Conservation (phyloP, 2,888 invertebrate species). For the Aspidiotus destructor region DNA sequence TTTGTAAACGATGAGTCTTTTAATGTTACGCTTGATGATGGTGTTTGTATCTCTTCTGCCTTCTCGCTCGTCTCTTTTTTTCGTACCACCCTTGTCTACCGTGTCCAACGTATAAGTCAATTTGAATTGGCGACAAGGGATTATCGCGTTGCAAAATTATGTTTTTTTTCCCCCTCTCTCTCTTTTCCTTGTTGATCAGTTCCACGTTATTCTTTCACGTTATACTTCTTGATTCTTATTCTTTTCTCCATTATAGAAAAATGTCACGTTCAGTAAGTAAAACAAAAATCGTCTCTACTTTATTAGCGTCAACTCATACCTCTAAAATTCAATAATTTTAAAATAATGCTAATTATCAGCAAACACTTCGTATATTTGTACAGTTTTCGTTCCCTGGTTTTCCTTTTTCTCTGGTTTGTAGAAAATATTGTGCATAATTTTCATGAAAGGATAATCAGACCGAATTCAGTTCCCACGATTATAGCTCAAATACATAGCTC, state of each 20-base stretch:
- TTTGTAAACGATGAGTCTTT: conserved; percentile 30
- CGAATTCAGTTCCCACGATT: too few relatives aligned
- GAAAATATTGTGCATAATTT: too few relatives aligned
- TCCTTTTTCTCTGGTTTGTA: too few relatives aligned
- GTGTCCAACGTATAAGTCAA: conserved; percentile 7
- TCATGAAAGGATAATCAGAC: too few relatives aligned
- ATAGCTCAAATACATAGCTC: too few relatives aligned
- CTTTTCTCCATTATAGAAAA: background rate
- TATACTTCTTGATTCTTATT: background rate
- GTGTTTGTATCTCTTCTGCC: conserved; percentile 12
- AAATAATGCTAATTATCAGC: background rate
- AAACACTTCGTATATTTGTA: too few relatives aligned
- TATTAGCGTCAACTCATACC: background rate
- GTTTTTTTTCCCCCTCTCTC: background rate
- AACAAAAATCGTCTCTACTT: background rate
- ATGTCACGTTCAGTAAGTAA: background rate
- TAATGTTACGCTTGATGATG: conserved; percentile 23
- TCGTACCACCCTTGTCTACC: background rate
- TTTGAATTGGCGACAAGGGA: conserved; percentile 21
- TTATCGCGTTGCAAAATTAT: conserved; percentile 6
- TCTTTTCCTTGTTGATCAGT: conserved; percentile 6
- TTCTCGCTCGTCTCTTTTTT: background rate
- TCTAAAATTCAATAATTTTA: background rate
- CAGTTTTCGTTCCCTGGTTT: too few relatives aligned
- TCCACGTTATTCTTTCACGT: background rate